Evolutionary conservation across 2,797 vertebrate species (phyloP).

Genomic region (Meda fulgida): DNA sequence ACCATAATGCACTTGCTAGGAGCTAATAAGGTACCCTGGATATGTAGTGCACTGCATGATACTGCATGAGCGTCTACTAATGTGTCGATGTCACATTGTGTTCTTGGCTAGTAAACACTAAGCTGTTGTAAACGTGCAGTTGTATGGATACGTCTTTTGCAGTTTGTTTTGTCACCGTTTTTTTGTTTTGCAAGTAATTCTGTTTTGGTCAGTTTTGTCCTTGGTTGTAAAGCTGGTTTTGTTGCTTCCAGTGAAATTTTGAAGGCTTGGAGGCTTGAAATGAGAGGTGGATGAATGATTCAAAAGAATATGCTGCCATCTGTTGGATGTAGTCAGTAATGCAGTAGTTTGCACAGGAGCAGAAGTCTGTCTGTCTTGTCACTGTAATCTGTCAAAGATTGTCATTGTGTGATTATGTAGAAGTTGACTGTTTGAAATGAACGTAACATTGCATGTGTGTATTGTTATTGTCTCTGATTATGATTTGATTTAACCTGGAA

Average conservation of each 20-base stretch:
- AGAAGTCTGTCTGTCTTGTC: not conserved
- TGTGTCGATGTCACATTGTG: slow-evolving; percentile 3
- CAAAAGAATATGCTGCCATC: slow-evolving; percentile 42
- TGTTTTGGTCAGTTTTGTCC: slow-evolving; percentile 4
- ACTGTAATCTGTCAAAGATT: not conserved
- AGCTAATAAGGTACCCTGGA: slow-evolving; percentile 92
- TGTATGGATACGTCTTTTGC: not conserved
- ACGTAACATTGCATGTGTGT: not conserved
- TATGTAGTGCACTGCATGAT: slow-evolving; percentile 78
- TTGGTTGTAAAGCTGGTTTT: slow-evolving; percentile 4
- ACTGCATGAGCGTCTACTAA: slow-evolving; percentile 72
- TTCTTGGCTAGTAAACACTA: slow-evolving; percentile 1
- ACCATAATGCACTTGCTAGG: slow-evolving; percentile 99
- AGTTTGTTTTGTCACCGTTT: not conserved
- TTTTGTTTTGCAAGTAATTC: not conserved
- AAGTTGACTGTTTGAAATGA: not conserved
- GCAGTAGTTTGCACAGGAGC: not conserved
- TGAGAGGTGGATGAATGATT: slow-evolving; percentile 7
- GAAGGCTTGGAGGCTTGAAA: not conserved
- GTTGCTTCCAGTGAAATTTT: slow-evolving; percentile 4
- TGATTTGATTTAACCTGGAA: not conserved
- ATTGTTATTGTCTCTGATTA: not conserved
- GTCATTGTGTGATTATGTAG: not conserved
- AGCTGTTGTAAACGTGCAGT: slow-evolving; percentile 20
- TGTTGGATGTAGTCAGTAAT: slow-evolving; percentile 38